Percentiles rank a stretch among this genome's conserved stretches.
Conservation (phyloP, 2,113 vertebrate genomes). For the Oncorhynchus nerka region DNA sequence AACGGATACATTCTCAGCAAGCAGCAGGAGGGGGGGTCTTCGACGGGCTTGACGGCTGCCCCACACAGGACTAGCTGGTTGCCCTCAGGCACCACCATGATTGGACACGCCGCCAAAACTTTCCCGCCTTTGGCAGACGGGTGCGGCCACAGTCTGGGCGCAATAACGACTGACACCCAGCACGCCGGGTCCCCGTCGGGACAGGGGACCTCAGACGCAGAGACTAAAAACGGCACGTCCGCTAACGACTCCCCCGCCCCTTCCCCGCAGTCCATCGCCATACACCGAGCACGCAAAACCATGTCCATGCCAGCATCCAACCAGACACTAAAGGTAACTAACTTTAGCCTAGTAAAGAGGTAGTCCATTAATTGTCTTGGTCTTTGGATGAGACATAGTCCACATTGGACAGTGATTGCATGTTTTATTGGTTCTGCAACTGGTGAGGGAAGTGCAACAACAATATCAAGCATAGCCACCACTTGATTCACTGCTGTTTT, state of each 20-base stretch:
- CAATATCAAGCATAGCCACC: background rate
- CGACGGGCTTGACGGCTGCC: conserved; percentile 60
- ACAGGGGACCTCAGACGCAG: conserved; percentile 68
- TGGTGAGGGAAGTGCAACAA: background rate
- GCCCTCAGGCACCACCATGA: conserved; percentile 72
- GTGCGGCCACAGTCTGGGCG: conserved; percentile 67
- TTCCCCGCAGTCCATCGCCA: conserved; percentile 40
- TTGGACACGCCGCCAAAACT: conserved; percentile 82
- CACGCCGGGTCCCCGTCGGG: conserved; percentile 59
- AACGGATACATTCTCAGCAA: conserved; percentile 89
- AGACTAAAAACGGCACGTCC: conserved; percentile 77
- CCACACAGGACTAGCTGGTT: conserved; percentile 84
- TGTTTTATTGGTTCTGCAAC: no score
- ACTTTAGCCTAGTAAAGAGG: background rate
- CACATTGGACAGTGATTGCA: no score
- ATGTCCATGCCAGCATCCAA: conserved; percentile 87
- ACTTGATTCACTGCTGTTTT: background rate
- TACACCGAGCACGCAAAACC: conserved; percentile 95
- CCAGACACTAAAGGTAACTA: conserved; percentile 69
- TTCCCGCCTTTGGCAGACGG: conserved; percentile 65
- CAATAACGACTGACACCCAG: conserved; percentile 68
- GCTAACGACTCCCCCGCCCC: conserved; percentile 53
- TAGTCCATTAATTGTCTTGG: no score
- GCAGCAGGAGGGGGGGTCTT: conserved; percentile 65
- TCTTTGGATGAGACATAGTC: no score